Conservation (phyloP, 2,888 invertebrate genomes). For the Campoletis raptor region DNA sequence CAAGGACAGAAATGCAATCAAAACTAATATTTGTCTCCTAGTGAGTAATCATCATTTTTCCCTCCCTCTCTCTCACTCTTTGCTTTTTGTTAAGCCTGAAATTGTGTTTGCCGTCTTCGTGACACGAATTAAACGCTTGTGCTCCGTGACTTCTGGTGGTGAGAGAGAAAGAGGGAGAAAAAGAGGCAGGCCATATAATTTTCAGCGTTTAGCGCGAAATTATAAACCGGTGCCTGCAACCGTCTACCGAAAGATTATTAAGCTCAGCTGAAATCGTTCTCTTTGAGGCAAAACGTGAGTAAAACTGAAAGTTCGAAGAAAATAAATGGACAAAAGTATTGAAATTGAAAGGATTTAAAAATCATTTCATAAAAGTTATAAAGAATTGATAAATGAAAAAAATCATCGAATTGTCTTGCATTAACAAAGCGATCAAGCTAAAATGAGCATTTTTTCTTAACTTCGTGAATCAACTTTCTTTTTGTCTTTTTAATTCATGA, state of each 20-base stretch:
- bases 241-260: constrained; percentile 1
- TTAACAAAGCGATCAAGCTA: neutral
- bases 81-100: neutral
- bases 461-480: neutral
- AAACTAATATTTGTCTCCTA: neutral
- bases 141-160: constrained; percentile 19
- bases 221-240: constrained; percentile 9
- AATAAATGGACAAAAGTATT: neutral
- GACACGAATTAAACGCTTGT: constrained; percentile 30
- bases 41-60: constrained; percentile 12
- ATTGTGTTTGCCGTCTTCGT: constrained; percentile 32
- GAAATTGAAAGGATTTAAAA: neutral
- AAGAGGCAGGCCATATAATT: constrained; percentile 2
- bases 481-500: neutral
- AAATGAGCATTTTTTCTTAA: neutral
- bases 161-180: neutral
- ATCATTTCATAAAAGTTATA: neutral
- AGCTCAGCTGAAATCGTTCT: neutral
- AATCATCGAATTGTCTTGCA: neutral
- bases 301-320: neutral
- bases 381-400: neutral
- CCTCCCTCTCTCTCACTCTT: neutral
- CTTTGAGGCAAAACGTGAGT: neutral
- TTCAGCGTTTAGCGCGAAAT: constrained; percentile 19
- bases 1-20: neutral